These are phyloP conservation scores for Pollenia labialis DNA, from an alignment of 2,888 invertebrate species.

Conservation along the genomic window DNA sequence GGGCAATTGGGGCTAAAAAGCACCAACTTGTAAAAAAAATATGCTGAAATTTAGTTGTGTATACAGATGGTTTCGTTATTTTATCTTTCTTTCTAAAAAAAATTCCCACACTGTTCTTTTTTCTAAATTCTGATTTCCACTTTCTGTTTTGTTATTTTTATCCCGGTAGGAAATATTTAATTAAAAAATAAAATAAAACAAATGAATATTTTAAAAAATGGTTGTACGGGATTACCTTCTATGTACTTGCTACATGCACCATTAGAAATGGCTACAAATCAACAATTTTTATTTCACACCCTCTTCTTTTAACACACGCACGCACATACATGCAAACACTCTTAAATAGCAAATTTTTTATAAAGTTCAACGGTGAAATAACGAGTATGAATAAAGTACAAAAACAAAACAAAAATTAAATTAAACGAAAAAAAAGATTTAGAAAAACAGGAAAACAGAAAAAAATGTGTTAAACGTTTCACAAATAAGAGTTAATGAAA, in stretches of 20 bases:
- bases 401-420: slow-evolving; percentile 3
- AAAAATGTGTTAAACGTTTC: slow-evolving; percentile 39
- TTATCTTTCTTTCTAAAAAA: neutral
- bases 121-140: neutral
- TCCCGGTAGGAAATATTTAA: slow-evolving; percentile 58
- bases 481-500: slow-evolving; percentile 20
- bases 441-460: slow-evolving; percentile 9
- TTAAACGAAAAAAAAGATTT: slow-evolving; percentile 39
- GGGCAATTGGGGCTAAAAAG: neutral
- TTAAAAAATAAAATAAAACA: slow-evolving; percentile 46
- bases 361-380: neutral
- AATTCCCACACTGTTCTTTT: slow-evolving; percentile 8
- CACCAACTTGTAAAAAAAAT: no score
- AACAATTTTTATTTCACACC: slow-evolving; percentile 28
- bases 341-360: neutral
- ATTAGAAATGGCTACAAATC: slow-evolving; percentile 11
- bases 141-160: neutral
- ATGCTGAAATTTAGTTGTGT: no score
- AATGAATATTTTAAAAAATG: slow-evolving; percentile 33
- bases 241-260: neutral
- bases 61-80: no score
- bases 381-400: slow-evolving; percentile 9
- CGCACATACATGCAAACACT: neutral
- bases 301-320: slow-evolving; percentile 3
- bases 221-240: neutral